These are phyloP conservation scores for Sinopyrophorus schimmeli DNA, from an alignment of 2,888 invertebrate genomes.

Conservation along the genomic window DNA sequence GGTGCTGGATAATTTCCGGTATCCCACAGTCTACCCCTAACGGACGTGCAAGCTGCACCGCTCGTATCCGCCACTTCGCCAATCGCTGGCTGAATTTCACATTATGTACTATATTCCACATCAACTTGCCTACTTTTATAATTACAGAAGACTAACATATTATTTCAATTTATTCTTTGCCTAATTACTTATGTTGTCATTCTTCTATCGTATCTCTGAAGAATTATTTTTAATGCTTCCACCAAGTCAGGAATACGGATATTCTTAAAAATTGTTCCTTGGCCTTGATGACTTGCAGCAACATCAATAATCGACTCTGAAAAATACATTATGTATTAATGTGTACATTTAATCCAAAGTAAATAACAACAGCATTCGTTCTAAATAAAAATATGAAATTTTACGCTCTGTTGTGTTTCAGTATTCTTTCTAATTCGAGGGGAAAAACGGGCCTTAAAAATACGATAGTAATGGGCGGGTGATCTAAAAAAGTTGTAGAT, in stretches of 20 bases:
- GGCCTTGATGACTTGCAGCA: constrained; percentile 16
- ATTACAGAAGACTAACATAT: no score
- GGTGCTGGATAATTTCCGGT: constrained; percentile 20
- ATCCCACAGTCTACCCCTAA: constrained; percentile 4
- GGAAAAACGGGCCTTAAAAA: no score
- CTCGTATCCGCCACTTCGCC: constrained; percentile 10
- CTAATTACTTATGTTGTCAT: constrained; percentile 15
- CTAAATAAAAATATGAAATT: no score
- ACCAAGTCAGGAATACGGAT: constrained; percentile 24
- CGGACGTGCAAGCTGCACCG: constrained; percentile 16
- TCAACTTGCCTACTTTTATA: no score
- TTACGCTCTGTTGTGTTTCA: no score
- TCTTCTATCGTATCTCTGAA: constrained; percentile 25
- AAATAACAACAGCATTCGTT: no score
- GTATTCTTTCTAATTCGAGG: no score
- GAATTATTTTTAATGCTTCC: constrained; percentile 27
- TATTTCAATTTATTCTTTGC: constrained; percentile 8
- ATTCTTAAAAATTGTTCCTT: constrained; percentile 20
- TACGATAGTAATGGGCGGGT: no score
- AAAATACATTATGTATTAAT: no score
- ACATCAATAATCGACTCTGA: constrained; percentile 25
- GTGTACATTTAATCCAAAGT: no score
- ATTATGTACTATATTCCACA: no score
- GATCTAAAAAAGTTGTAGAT: no score
- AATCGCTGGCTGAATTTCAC: constrained; percentile 20